Conservation (phyloP, 2,113 vertebrate genomes). For the Arizona elegans region DNA sequence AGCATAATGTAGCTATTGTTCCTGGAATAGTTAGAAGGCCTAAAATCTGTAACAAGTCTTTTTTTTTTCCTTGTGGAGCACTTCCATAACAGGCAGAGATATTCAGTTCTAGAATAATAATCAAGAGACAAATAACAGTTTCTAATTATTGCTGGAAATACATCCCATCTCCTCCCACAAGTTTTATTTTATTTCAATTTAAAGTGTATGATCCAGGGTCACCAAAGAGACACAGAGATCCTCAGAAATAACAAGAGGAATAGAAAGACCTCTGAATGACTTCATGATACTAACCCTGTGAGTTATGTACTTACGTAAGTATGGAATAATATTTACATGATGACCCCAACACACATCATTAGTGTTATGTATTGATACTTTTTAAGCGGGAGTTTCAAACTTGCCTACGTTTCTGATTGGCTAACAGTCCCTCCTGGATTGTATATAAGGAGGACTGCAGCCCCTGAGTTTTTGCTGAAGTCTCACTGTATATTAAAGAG, state of each 20-base stretch:
- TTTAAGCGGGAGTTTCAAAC: too few species aligned
- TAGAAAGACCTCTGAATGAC: background rate
- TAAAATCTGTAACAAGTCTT: conserved; percentile 12
- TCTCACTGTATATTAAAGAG: too few species aligned
- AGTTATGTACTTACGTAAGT: background rate
- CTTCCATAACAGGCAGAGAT: background rate
- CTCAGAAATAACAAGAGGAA: background rate
- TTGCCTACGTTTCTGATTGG: too few species aligned
- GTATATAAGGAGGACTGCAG: too few species aligned
- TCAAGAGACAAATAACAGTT: background rate
- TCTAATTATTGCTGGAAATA: background rate
- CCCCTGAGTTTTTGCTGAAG: too few species aligned
- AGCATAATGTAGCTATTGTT: conserved; percentile 10
- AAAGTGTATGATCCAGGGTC: background rate
- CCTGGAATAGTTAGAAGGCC: background rate
- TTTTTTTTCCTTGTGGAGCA: background rate
- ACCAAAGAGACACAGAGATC: background rate
- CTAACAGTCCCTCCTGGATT: too few species aligned
- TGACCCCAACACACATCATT: background rate
- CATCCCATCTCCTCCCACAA: background rate
- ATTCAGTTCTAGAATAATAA: background rate
- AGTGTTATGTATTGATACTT: too few species aligned
- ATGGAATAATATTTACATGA: background rate
- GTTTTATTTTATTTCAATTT: background rate
- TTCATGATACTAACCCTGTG: background rate